These are phyloP conservation scores for Leucozona laternaria DNA, from an alignment of 2,888 invertebrate species.

Conservation along the genomic window DNA sequence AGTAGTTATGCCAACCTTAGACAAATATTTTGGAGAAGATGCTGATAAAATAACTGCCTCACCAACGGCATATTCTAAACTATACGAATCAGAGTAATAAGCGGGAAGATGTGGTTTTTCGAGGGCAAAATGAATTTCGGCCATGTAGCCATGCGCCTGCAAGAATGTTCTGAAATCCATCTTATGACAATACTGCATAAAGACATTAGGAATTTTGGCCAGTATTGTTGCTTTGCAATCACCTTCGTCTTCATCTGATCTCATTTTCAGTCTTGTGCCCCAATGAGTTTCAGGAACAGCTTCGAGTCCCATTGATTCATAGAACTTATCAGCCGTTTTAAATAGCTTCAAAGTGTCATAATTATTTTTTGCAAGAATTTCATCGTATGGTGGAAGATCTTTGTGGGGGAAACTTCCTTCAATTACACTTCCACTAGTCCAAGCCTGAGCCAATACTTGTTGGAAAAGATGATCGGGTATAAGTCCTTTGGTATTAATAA, in stretches of 20 bases:
- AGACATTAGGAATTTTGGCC: constrained; percentile 13
- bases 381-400: neutral
- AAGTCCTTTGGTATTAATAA: constrained; percentile 86
- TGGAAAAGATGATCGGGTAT: constrained; percentile 90
- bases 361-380: neutral
- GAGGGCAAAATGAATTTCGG: constrained; percentile 51
- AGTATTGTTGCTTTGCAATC: constrained; percentile 42
- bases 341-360: neutral
- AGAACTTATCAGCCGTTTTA: constrained; percentile 42
- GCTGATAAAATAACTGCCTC: constrained; percentile 65
- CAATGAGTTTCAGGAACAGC: constrained; percentile 4
- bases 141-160: constrained; percentile 70
- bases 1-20: constrained; percentile 8
- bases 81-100: constrained; percentile 43
- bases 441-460: constrained; percentile 78
- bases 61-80: constrained; percentile 56
- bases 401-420: neutral
- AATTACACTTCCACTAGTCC: constrained; percentile 19
- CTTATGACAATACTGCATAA: constrained; percentile 64
- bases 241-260: neutral
- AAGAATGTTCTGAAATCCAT: constrained; percentile 66
- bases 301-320: constrained; percentile 46
- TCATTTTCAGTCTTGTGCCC: constrained; percentile 1
- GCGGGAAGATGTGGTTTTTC: constrained; percentile 53
- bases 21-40: constrained; percentile 51